Base-by-base conservation (phyloP, 2,113 vertebrate genomes). In the Phylloscopus trochiloides region DNA sequence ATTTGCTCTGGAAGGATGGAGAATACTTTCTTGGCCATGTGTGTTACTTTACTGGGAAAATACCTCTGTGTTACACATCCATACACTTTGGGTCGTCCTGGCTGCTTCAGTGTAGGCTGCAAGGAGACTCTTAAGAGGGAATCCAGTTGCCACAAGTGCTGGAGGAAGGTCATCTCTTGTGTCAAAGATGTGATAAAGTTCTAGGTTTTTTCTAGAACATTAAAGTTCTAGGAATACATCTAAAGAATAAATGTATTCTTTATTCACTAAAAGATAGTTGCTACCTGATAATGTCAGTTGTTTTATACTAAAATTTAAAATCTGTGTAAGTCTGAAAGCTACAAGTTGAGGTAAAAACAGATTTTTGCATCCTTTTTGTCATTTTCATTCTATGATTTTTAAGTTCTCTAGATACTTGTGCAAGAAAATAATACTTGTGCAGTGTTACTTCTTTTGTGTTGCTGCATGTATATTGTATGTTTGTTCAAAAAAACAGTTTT, bases 1-100 rank as follows among this genome's bases (percentile, higher is more conserved):
- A 0, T 36, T 81, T 47, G 4, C 36, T 74, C 16, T 58, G 48
- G 20, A 51, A 71, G 40, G 13, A 40, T 40, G 13, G 45, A 57
- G 34, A 52, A 34, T 17, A 22, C 10, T 43, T 32, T 67, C 63
- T 61, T 58, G 14, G 28, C 17, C 2, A 0, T 29, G 2, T 6
- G 10, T 40, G 10, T 75, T 67, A 31, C 24, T 83, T 90, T 48
- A 19, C 31, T 11, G 52, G n/a, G 24, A 28, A 61, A 38, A 25
- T 66, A 51, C 29, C 31, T 54, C 12, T 17, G 0, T n/a, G 9
- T 22, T 43, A 4, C 1, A 18, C 1, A 31, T 38, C 14, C 15
- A 17, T 42, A 18, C 13, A 12, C 17, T 66, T 51, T 4, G 18
- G 3, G 12, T 65, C 29, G 21, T 78, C 28, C 28, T 79, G 67